Evolutionary conservation across 2,113 vertebrate genomes (phyloP).

Genomic region (Notechis scutatus): DNA sequence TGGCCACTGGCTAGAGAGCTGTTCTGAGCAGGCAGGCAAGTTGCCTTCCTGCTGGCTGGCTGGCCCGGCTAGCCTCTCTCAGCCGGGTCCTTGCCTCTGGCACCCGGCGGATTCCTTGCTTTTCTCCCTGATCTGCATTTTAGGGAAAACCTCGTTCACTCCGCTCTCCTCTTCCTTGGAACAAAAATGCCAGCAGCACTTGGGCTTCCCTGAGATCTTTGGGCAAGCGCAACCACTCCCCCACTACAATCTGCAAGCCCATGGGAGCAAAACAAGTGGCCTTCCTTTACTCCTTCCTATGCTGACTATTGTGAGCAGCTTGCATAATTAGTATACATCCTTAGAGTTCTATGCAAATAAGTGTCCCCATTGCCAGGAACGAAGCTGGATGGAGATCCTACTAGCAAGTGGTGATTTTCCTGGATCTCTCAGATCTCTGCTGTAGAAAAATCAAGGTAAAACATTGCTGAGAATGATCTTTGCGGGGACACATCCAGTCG

Average conservation of each 20-base stretch:
- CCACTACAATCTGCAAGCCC: neutral
- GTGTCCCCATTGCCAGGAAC: neutral
- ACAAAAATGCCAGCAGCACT: neutral
- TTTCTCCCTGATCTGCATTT: neutral
- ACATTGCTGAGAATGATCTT: neutral
- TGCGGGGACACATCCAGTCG: neutral
- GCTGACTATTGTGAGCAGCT: neutral
- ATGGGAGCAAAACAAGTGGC: neutral
- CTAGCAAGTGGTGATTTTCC: neutral
- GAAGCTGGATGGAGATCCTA: neutral
- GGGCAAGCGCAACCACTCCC: neutral
- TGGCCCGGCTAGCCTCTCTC: neutral
- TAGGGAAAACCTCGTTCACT: neutral
- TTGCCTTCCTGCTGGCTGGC: neutral
- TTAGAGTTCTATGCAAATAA: neutral
- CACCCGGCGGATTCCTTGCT: neutral
- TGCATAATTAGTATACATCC: constrained; percentile 3
- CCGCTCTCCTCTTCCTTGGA: neutral
- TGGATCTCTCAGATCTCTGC: neutral
- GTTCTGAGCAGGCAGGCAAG: neutral
- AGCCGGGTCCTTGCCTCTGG: neutral
- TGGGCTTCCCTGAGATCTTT: neutral
- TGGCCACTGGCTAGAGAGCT: neutral
- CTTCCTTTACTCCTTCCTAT: neutral
- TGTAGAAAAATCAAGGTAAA: neutral